A percentile compares a stretch with the other conserved stretches of the same genome.
phyloP scores from a whole-genome alignment of 2,113 vertebrate species.

The Nesoenas mayeri region DNA sequence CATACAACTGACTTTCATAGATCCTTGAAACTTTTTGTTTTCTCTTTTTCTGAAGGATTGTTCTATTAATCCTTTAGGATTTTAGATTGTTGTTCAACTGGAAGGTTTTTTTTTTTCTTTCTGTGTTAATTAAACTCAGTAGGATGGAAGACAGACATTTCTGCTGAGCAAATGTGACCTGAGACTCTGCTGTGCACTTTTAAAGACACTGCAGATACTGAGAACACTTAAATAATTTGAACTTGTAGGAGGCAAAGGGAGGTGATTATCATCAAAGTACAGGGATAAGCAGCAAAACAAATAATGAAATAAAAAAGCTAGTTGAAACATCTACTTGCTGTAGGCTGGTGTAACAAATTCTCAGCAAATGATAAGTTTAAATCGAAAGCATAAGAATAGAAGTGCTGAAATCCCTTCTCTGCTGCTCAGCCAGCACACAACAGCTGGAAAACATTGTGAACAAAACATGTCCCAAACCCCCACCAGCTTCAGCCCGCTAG shows the following conservation, averaged over 20 bases:
- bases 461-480: not conserved
- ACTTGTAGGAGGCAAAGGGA: accelerated
- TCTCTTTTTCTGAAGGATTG: not conserved
- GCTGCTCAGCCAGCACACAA: not conserved
- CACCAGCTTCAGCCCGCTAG: not conserved
- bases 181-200: not conserved
- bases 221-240: not conserved
- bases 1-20: not conserved
- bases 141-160: not conserved
- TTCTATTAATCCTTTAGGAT: not conserved
- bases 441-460: not conserved
- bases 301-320: not conserved
- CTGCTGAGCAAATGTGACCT: not conserved
- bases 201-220: not conserved
- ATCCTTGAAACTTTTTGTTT: not conserved
- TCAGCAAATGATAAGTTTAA: not conserved
- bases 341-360: not conserved
- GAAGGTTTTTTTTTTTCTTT: not conserved
- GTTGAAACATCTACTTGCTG: not conserved
- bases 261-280: not conserved
- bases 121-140: not conserved
- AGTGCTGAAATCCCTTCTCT: not conserved
- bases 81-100: not conserved
- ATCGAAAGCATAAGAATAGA: not conserved
- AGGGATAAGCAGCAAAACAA: not conserved